phyloP scores from a whole-genome alignment of 2,888 invertebrate genomes.

The Agapostemon virescens region DNA sequence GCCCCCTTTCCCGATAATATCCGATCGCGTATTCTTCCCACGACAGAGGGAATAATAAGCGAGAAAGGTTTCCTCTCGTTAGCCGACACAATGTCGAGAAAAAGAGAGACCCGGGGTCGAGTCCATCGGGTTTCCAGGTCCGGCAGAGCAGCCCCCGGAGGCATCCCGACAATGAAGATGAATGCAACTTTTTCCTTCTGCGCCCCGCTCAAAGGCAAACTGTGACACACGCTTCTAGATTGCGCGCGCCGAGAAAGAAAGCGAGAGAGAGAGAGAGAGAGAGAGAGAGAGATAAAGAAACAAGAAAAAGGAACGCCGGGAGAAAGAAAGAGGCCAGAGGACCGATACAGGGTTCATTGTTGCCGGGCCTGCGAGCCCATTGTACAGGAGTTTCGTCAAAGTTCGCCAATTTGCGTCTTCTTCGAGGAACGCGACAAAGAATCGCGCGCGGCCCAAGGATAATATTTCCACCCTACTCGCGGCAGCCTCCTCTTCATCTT shows the following conservation, averaged over 20 bases:
- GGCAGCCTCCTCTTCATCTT: background rate
- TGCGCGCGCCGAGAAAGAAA: background rate
- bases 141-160: constrained; percentile 27
- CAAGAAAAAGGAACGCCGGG: background rate
- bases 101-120: background rate
- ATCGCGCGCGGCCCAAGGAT: constrained; percentile 31
- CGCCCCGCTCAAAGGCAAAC: constrained; percentile 31
- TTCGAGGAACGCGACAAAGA: constrained; percentile 52
- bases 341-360: constrained; percentile 63
- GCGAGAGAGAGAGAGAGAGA: background rate
- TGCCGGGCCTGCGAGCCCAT: constrained; percentile 47
- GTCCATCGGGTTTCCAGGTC: constrained; percentile 20
- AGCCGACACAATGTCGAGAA: constrained; percentile 41
- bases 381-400: constrained; percentile 60
- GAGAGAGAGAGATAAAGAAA: too few relatives aligned
- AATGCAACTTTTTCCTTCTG: constrained; percentile 53
- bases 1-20: constrained; percentile 19
- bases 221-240: constrained; percentile 41
- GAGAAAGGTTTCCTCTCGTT: constrained; percentile 54
- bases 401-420: constrained; percentile 67
- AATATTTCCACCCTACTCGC: constrained; percentile 45
- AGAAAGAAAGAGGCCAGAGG: constrained; percentile 10
- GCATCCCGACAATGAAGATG: constrained; percentile 57
- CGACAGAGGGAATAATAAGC: constrained; percentile 22
- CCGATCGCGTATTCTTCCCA: constrained; percentile 21